A percentile compares a stretch with the other conserved stretches of the same genome.
These are phyloP conservation scores for Tenebrosternarchus preto DNA, from an alignment of 2,113 vertebrate genomes.

Conservation along the genomic window DNA sequence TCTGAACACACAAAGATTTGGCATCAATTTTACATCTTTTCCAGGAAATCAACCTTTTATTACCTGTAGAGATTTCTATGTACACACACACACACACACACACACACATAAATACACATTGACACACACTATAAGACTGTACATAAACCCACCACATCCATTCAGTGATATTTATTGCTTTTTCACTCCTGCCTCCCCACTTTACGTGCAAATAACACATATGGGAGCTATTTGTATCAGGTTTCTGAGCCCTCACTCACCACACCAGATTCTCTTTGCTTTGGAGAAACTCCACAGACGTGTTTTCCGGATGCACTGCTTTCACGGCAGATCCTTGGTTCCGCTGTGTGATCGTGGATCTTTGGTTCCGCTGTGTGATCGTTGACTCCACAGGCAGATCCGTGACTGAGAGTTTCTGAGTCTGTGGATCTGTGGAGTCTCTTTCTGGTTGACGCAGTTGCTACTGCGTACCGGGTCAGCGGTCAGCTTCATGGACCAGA, in stretches of 20 bases:
- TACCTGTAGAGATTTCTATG: constrained; percentile 3
- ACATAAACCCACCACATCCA: not conserved
- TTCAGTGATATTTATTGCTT: constrained; percentile 13
- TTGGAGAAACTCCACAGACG: constrained; percentile 44
- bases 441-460: not conserved
- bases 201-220: constrained; percentile 44
- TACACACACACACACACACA: not conserved
- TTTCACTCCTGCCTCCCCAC: not conserved
- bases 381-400: constrained; percentile 21
- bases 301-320: constrained; percentile 21
- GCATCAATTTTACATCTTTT: not conserved
- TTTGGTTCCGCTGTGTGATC: constrained; percentile 33
- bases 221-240: constrained; percentile 45
- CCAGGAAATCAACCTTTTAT: constrained; percentile 9
- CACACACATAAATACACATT: not conserved
- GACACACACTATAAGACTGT: not conserved
- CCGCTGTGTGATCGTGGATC: not conserved
- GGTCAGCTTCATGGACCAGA: not conserved
- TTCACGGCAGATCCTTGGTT: constrained; percentile 24
- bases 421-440: not conserved
- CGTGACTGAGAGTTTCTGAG: not conserved
- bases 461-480: constrained; percentile 7
- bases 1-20: constrained; percentile 16
- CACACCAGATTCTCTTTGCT: constrained; percentile 30
- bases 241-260: constrained; percentile 15